Percentiles rank a stretch among this genome's conserved stretches.
Conservation (phyloP, 2,888 invertebrate species). For the Xestia rhomboidea region DNA sequence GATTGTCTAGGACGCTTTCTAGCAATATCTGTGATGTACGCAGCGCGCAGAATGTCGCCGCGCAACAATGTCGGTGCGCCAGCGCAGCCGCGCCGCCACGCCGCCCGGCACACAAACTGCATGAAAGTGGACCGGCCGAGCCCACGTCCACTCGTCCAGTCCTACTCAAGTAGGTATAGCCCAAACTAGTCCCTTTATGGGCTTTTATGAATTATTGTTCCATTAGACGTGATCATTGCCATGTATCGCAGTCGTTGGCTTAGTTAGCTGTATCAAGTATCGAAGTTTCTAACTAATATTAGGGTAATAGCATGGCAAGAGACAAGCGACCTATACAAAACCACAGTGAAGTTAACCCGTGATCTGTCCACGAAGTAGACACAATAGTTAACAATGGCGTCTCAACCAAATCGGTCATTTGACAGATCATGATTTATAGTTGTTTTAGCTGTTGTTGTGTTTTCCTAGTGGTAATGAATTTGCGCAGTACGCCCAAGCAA, state of each 20-base stretch:
- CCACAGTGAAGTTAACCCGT: constrained; percentile 17
- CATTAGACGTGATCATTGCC: constrained; percentile 31
- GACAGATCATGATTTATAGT: no score
- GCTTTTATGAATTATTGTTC: constrained; percentile 60
- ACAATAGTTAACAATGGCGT: no score
- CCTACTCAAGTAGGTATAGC: constrained; percentile 56
- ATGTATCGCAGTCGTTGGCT: constrained; percentile 35
- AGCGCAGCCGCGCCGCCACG: constrained; percentile 20
- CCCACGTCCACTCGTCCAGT: constrained; percentile 64
- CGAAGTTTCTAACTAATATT: constrained; percentile 47
- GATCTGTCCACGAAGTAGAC: no score
- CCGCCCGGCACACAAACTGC: constrained; percentile 77
- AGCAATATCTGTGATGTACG: constrained; percentile 81
- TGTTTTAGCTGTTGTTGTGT: constrained; percentile 20
- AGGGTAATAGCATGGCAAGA: constrained; percentile 13
- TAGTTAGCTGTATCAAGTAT: constrained; percentile 39
- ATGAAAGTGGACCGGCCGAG: constrained; percentile 83
- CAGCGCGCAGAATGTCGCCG: constrained; percentile 72
- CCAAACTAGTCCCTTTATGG: constrained; percentile 70
- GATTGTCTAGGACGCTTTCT: constrained; percentile 81
- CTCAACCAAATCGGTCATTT: no score
- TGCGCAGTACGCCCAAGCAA: constrained; percentile 45
- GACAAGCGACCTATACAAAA: constrained; percentile 4
- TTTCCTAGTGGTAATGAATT: constrained; percentile 9
- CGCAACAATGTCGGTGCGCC: constrained; percentile 69